A percentile compares a stretch with the other conserved stretches of the same genome.
Evolutionary conservation across 2,113 vertebrate genomes (phyloP).

Genomic region (Ctenodactylus gundi): DNA sequence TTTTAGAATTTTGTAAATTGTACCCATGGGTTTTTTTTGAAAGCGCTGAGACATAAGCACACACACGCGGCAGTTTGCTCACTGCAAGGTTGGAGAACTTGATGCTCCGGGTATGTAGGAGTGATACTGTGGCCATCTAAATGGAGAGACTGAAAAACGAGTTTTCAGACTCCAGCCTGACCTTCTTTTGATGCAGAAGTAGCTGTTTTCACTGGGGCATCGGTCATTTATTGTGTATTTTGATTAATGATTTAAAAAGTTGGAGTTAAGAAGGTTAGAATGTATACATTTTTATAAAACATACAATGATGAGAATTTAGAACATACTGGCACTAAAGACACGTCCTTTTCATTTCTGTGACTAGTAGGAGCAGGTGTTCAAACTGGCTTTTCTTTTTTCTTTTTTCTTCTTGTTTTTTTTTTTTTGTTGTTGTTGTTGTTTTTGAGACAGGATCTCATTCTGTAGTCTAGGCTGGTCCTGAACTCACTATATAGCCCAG

Average conservation of each 20-base stretch:
- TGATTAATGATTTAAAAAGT: not conserved
- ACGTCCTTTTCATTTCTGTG: not conserved
- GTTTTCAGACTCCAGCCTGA: not conserved
- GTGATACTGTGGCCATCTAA: not conserved
- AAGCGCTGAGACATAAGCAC: not conserved
- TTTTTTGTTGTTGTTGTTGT: too few relatives aligned
- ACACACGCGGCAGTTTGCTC: not conserved
- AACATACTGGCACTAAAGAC: not conserved
- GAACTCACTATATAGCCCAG: too few relatives aligned
- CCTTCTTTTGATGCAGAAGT: not conserved
- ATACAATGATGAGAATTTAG: not conserved
- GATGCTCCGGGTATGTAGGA: slow-evolving; percentile 31
- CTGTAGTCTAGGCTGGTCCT: too few relatives aligned
- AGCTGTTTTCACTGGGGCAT: not conserved
- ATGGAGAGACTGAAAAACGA: not conserved
- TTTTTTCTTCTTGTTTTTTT: too few relatives aligned
- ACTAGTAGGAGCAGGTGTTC: not conserved
- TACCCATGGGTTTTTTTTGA: not conserved
- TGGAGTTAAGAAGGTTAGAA: not conserved
- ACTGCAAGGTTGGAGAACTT: not conserved
- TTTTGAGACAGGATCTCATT: too few relatives aligned
- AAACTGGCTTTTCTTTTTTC: too few relatives aligned
- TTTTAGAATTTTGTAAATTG: not conserved
- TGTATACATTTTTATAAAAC: not conserved
- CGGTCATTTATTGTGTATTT: not conserved